Conservation (phyloP, 2,797 vertebrate genomes). For the Microchirus variegatus region DNA sequence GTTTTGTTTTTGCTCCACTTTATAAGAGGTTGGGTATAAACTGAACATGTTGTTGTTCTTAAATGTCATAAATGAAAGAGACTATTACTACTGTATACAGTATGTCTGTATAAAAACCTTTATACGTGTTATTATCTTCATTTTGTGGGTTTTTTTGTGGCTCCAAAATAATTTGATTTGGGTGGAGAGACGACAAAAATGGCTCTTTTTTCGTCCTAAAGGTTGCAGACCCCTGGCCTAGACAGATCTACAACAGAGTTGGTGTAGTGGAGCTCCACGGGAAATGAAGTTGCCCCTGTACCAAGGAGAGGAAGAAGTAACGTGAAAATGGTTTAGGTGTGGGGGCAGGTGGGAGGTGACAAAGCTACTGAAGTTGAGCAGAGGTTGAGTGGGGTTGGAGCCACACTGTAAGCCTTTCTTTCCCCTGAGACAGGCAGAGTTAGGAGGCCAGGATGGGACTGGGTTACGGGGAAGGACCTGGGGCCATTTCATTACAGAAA, state of each 20-base stretch:
- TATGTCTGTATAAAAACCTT: too few relatives aligned
- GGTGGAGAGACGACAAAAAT: too few relatives aligned
- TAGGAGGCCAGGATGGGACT: constrained; percentile 72
- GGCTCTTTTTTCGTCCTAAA: too few relatives aligned
- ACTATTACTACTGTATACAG: too few relatives aligned
- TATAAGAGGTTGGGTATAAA: too few relatives aligned
- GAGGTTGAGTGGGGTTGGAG: constrained; percentile 78
- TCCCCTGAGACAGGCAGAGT: constrained; percentile 73
- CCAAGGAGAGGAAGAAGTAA: constrained; percentile 64
- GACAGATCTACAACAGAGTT: constrained; percentile 35
- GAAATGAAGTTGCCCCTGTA: constrained; percentile 73
- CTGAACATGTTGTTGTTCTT: too few relatives aligned
- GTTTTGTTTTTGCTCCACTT: too few relatives aligned
- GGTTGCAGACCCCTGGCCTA: too few relatives aligned
- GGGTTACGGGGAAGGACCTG: constrained; percentile 78
- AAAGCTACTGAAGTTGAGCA: constrained; percentile 74
- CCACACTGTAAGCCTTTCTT: constrained; percentile 75
- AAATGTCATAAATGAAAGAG: too few relatives aligned
- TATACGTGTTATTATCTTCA: too few relatives aligned
- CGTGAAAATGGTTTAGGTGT: constrained; percentile 61
- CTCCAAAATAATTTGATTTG: too few relatives aligned
- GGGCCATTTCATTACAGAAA: constrained; percentile 87
- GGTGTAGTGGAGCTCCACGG: constrained; percentile 37
- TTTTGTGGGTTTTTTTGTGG: too few relatives aligned
- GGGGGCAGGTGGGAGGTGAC: constrained; percentile 68